Conservation (phyloP, 1,140 invertebrate genomes). For the Rhopalosiphum maidis region DNA sequence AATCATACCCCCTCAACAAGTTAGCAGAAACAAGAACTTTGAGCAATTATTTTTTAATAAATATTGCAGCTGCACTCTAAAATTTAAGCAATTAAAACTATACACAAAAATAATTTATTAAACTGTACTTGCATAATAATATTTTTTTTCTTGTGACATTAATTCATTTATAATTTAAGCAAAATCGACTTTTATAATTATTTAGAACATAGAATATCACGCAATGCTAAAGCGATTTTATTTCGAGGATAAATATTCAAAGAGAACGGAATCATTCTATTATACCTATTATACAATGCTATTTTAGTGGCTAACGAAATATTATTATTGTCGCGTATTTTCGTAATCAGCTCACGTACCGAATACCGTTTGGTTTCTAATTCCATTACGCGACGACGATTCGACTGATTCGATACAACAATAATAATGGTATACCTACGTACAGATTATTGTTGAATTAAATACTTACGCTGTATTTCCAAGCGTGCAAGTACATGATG, state of each 20-base stretch:
- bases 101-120: not conserved
- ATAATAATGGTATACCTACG: not conserved
- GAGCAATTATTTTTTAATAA: not conserved
- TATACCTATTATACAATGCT: not conserved
- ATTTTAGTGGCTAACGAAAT: not conserved
- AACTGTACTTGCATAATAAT: not conserved
- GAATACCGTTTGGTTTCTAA: not conserved
- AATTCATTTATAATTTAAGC: not conserved
- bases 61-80: not conserved
- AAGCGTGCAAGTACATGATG: slow-evolving; percentile 94
- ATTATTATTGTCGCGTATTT: not conserved
- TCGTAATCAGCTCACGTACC: not conserved
- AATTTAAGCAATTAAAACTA: not conserved
- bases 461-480: slow-evolving; percentile 63
- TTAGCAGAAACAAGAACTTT: not conserved
- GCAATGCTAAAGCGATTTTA: not conserved
- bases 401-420: not conserved
- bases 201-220: not conserved
- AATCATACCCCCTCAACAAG: not conserved
- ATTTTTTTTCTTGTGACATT: not conserved
- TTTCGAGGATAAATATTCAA: not conserved
- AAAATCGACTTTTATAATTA: not conserved
- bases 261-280: not conserved
- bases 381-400: not conserved
- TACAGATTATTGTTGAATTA: not conserved